Conservation (phyloP, 2,113 vertebrate genomes). For the Oxyura jamaicensis region DNA sequence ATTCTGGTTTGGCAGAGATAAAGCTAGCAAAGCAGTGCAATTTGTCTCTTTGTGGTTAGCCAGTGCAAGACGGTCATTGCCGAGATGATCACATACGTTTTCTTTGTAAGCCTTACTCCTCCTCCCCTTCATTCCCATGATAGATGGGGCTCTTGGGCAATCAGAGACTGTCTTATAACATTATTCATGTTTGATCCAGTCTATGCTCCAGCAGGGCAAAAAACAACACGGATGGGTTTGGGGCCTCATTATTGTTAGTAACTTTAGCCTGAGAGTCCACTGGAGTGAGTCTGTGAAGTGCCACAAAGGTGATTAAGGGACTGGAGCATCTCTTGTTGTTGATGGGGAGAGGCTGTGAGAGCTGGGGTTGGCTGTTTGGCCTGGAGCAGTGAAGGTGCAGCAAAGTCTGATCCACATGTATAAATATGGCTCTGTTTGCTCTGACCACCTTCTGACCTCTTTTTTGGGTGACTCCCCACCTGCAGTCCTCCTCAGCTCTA, state of each 20-base stretch:
- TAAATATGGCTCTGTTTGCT: not conserved
- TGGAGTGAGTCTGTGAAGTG: not conserved
- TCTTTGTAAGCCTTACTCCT: not conserved
- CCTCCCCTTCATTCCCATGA: not conserved
- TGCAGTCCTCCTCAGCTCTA: not conserved
- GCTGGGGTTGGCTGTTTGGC: not conserved
- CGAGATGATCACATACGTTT: not conserved
- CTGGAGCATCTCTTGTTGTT: not conserved
- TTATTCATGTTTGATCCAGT: not conserved
- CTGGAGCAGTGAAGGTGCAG: not conserved
- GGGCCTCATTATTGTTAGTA: not conserved
- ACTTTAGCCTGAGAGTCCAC: not conserved
- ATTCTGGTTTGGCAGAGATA: not conserved
- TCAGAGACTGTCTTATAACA: not conserved
- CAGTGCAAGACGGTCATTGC: not conserved
- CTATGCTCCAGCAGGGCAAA: not conserved
- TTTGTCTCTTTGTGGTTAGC: not conserved
- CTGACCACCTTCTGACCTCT: not conserved
- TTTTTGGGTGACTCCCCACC: not conserved
- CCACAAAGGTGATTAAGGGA: not conserved
- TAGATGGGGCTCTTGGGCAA: not conserved
- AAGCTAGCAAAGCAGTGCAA: not conserved
- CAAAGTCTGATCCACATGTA: not conserved
- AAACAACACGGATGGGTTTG: not conserved
- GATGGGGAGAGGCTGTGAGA: not conserved